phyloP scores from a whole-genome alignment of 2,888 invertebrate species.

The Parthenolecanium corni region DNA sequence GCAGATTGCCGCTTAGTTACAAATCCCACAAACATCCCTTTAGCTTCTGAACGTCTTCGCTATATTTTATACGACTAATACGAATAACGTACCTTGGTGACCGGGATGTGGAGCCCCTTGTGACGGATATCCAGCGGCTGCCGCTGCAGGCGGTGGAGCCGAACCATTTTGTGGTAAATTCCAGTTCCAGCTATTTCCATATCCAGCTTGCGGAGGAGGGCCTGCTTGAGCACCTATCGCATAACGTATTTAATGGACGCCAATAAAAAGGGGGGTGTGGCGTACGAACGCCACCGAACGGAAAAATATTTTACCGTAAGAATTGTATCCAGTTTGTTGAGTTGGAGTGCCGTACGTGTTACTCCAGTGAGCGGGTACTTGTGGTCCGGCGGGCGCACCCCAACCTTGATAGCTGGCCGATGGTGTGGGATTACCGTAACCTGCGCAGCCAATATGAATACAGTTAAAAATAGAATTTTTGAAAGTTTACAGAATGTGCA shows the following conservation, averaged over 20 bases:
- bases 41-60: too few species aligned
- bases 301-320: constrained; percentile 53
- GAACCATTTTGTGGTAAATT: constrained; percentile 61
- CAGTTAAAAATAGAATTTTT: not conserved
- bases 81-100: constrained; percentile 29
- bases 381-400: constrained; percentile 79
- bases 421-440: constrained; percentile 69
- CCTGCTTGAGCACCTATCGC: constrained; percentile 34
- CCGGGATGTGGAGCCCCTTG: constrained; percentile 28
- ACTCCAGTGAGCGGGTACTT: constrained; percentile 69
- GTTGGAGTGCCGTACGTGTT: constrained; percentile 68
- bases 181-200: constrained; percentile 48
- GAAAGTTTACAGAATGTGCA: not conserved
- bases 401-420: constrained; percentile 73
- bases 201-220: constrained; percentile 37
- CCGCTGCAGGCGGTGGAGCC: constrained; percentile 30
- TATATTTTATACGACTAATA: too few species aligned
- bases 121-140: constrained; percentile 35
- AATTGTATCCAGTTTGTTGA: constrained; percentile 77
- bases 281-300: not conserved
- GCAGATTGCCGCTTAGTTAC: too few species aligned
- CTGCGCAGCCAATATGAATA: constrained; percentile 35
- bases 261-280: not conserved
- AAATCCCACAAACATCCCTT: too few species aligned
- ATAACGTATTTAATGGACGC: constrained; percentile 3